These are phyloP conservation scores for Andrena minutula DNA, from an alignment of 2,888 invertebrate species.

Conservation along the genomic window DNA sequence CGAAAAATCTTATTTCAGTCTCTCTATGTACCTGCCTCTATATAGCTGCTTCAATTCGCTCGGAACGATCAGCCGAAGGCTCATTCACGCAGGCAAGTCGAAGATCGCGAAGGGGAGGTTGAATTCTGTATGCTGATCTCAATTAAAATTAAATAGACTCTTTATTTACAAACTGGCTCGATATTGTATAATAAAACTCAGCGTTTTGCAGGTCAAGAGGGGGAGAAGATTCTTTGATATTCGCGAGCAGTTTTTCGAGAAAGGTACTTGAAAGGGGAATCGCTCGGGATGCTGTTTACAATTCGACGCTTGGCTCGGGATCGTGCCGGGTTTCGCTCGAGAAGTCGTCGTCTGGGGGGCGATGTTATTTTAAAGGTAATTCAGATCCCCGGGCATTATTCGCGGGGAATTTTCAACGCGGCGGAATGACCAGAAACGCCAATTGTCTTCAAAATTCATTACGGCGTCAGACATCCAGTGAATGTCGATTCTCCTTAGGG, in stretches of 20 bases:
- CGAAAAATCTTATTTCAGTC: too few relatives aligned
- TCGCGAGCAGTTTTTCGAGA: background rate
- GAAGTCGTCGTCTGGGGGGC: background rate
- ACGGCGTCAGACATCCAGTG: background rate
- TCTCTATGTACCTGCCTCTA: too few relatives aligned
- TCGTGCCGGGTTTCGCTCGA: background rate
- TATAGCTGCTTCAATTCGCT: too few relatives aligned
- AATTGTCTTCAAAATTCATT: slow-evolving; percentile 36
- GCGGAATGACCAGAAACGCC: slow-evolving; percentile 7
- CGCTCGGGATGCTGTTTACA: slow-evolving; percentile 6
- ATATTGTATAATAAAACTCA: slow-evolving; percentile 3
- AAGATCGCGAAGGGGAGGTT: background rate
- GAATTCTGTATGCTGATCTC: background rate
- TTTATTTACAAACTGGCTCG: background rate
- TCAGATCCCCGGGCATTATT: slow-evolving; percentile 15
- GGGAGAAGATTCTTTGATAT: slow-evolving; percentile 8
- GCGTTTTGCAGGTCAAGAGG: background rate
- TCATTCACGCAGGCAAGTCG: background rate
- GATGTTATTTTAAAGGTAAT: slow-evolving; percentile 13
- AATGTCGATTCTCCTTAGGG: slow-evolving; percentile 21
- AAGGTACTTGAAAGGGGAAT: slow-evolving; percentile 26
- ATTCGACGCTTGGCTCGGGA: slow-evolving; percentile 3
- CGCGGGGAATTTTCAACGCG: slow-evolving; percentile 1
- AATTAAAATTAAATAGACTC: slow-evolving; percentile 19
- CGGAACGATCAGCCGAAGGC: too few relatives aligned